Evolutionary conservation across 2,113 vertebrate genomes (phyloP), one percentile per base, ranked within the genome.

Genomic region (Hippocampus zosterae): DNA sequence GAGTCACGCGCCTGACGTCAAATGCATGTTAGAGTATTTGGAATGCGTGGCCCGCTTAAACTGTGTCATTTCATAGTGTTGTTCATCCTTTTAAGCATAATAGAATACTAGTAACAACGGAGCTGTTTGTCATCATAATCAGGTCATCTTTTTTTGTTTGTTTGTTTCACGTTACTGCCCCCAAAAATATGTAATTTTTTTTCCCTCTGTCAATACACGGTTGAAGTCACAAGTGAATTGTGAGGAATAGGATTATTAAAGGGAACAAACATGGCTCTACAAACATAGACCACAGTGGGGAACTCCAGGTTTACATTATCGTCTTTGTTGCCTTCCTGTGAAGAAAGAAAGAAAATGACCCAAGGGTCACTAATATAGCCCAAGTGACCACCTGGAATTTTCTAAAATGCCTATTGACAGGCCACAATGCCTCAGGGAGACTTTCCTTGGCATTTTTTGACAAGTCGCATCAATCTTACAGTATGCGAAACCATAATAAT

Each of bases 101-200:
- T 5, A 21, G 48, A 52, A 44, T 12, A 44, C 6, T 44, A 13
- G 21, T 89, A 86, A 85, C 82, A 85, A 86, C 74, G 48, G 73
- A 67, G 80, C 79, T 81, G 81, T 83, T 81, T 76, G 55, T 85
- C 89, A 88, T 89, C 75, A 68, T 80, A 88, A 88, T 86, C 78
- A 75, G 81, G 46, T 69, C 12, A 65, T 40, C 9, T 78, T 83
- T 57, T 75, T 80, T 29, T 29, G 29, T 33, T 33, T 33, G 29
- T 83, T 67, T 42, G 56, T 42, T 57, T 3, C 11, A 27, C 11
- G 12, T 27, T 15, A 27, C 4, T 57, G 4, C 25, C 25, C 25
- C 25, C 25, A 27, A 52, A 15, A 56, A 29, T 33, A 57, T 5
- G 0, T 27, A 6, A 15, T 15, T 27, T 11, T 57, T 57, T 57